These are phyloP conservation scores for Penelope pileata DNA, from an alignment of 2,113 vertebrate genomes.

Conservation along the genomic window DNA sequence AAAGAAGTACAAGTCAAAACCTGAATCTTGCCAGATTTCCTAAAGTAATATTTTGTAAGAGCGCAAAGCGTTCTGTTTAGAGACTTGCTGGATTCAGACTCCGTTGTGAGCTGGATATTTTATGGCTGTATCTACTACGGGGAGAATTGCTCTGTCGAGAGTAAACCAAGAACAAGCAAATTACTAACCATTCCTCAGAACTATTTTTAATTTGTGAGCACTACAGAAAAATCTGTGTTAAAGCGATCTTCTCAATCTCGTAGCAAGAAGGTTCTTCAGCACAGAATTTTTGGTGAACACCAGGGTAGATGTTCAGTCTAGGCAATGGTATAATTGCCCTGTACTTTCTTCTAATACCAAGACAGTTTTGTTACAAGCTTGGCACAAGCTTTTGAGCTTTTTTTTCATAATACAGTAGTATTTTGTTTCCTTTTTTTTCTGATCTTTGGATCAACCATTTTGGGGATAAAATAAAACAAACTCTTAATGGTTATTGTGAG, in stretches of 20 bases:
- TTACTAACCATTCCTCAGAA: neutral
- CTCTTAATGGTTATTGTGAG: neutral
- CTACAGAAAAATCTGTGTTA: neutral
- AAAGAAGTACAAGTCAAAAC: neutral
- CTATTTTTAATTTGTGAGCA: neutral
- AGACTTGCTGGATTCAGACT: neutral
- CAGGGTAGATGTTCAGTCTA: neutral
- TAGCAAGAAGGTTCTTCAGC: neutral
- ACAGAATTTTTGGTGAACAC: neutral
- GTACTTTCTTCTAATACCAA: neutral
- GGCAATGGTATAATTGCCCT: neutral
- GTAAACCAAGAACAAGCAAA: neutral
- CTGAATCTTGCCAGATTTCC: neutral
- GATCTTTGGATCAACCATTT: neutral
- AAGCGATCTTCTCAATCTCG: neutral
- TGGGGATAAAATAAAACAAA: neutral
- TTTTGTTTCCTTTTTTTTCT: neutral
- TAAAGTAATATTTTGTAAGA: neutral
- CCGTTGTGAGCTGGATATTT: neutral
- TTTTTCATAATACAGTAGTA: neutral
- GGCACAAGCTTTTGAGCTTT: neutral
- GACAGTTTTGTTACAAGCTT: neutral
- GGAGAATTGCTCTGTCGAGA: neutral
- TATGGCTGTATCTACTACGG: neutral
- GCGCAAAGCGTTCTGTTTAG: neutral